A percentile compares a stretch with the other conserved stretches of the same genome.
Conservation (phyloP, 2,888 invertebrate genomes). For the Notocelia uddmanniana region DNA sequence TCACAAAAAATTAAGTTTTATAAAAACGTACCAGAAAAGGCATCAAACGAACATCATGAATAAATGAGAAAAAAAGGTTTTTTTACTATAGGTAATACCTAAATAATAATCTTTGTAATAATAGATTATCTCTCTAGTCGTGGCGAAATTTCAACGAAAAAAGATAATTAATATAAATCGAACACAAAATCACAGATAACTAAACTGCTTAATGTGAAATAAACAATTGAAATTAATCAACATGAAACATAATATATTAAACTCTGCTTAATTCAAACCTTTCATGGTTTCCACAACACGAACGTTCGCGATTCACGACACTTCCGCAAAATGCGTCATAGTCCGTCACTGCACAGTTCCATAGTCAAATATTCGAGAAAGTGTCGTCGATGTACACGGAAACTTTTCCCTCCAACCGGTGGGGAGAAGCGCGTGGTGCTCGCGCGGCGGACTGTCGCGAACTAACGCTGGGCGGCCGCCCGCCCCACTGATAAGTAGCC, state of each 20-base stretch:
- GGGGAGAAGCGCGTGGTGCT: constrained; percentile 56
- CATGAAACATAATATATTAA: not conserved
- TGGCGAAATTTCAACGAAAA: too few relatives aligned
- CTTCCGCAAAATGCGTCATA: constrained; percentile 48
- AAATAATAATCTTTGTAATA: too few relatives aligned
- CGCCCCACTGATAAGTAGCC: constrained; percentile 46
- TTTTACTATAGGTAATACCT: too few relatives aligned
- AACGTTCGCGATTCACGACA: constrained; percentile 53
- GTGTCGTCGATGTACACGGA: constrained; percentile 49
- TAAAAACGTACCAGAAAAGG: not conserved
- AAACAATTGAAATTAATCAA: too few relatives aligned
- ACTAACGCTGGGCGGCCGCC: constrained; percentile 58
- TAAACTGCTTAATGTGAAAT: too few relatives aligned
- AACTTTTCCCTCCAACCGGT: constrained; percentile 75
- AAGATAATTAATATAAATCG: too few relatives aligned
- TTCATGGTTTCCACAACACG: constrained; percentile 63
- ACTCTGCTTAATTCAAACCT: constrained; percentile 59
- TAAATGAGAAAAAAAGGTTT: too few relatives aligned
- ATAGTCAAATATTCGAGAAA: constrained; percentile 47
- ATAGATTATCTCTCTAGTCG: too few relatives aligned
- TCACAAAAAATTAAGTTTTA: not conserved
- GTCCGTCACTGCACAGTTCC: constrained; percentile 62
- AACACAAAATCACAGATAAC: too few relatives aligned
- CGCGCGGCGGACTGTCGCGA: constrained; percentile 55
- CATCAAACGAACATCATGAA: too few relatives aligned